Conservation (phyloP, 2,888 invertebrate genomes). For the Linnaemya tessellans region DNA sequence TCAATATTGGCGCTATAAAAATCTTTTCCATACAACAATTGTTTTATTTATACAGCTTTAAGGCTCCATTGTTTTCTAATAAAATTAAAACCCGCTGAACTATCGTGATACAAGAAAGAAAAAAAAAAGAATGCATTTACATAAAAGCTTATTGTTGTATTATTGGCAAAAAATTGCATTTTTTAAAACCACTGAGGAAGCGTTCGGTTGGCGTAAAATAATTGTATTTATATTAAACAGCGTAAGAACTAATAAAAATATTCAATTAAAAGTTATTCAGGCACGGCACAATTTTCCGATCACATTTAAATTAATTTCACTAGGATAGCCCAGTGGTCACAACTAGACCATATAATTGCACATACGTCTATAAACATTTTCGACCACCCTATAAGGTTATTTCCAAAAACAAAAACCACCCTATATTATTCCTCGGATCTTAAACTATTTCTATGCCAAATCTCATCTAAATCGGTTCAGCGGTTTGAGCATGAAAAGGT, state of each 20-base stretch:
- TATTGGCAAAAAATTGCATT: background rate
- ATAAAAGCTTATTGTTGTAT: background rate
- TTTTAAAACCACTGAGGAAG: background rate
- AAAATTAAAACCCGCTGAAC: slow-evolving; percentile 2
- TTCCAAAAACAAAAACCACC: no score
- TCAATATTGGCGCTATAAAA: background rate
- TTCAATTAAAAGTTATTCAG: background rate
- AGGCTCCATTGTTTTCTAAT: slow-evolving; percentile 1
- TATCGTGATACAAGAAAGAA: background rate
- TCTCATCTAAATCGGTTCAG: no score
- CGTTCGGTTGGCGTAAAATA: background rate
- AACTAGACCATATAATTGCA: no score
- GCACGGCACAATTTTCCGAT: no score
- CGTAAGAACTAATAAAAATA: background rate
- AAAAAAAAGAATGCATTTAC: background rate
- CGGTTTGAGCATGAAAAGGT: no score
- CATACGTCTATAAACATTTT: no score
- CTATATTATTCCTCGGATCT: no score
- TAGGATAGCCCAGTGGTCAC: no score
- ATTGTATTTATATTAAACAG: background rate
- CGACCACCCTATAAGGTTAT: no score
- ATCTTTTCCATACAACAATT: background rate
- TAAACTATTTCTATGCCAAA: no score
- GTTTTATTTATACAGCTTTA: background rate
- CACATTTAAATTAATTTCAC: no score